Conservation (phyloP, 1,140 invertebrate species). For the Pinna nobilis region DNA sequence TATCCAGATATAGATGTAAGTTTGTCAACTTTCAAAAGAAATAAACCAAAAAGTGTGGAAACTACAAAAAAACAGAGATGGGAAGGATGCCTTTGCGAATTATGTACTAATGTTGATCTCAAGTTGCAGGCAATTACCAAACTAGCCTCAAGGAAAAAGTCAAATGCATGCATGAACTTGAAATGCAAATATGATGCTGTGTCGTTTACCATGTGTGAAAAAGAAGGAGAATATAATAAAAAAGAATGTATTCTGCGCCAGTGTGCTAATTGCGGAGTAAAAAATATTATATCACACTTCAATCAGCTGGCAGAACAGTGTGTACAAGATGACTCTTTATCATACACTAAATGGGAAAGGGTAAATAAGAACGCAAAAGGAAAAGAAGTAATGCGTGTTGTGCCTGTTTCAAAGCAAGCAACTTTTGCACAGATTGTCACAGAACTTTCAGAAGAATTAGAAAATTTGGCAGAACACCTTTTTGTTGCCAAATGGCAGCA, state of each 20-base stretch:
- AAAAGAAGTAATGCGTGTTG: slow-evolving; percentile 24
- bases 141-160: slow-evolving; percentile 11
- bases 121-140: slow-evolving; percentile 15
- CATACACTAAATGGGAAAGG: slow-evolving; percentile 28
- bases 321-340: not conserved
- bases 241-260: slow-evolving; percentile 4
- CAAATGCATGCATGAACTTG: not conserved
- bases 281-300: slow-evolving; percentile 9
- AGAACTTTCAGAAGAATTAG: slow-evolving; percentile 22
- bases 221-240: slow-evolving; percentile 15
- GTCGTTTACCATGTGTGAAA: not conserved
- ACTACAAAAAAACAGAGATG: slow-evolving; percentile 20
- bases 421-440: slow-evolving; percentile 10
- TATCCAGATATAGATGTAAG: slow-evolving; percentile 7
- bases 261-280: not conserved
- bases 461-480: slow-evolving; percentile 14
- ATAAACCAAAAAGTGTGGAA: slow-evolving; percentile 26
- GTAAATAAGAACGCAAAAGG: slow-evolving; percentile 26
- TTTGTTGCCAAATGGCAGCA: slow-evolving; percentile 29
- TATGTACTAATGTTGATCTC: slow-evolving; percentile 23
- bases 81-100: slow-evolving; percentile 23
- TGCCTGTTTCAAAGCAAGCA: slow-evolving; percentile 13
- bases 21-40: slow-evolving; percentile 23
- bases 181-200: not conserved
- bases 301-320: slow-evolving; percentile 7